A percentile compares a stretch with the other conserved stretches of the same genome.
Conservation (phyloP, 2,888 invertebrate genomes). For the Nysson spinosus region DNA sequence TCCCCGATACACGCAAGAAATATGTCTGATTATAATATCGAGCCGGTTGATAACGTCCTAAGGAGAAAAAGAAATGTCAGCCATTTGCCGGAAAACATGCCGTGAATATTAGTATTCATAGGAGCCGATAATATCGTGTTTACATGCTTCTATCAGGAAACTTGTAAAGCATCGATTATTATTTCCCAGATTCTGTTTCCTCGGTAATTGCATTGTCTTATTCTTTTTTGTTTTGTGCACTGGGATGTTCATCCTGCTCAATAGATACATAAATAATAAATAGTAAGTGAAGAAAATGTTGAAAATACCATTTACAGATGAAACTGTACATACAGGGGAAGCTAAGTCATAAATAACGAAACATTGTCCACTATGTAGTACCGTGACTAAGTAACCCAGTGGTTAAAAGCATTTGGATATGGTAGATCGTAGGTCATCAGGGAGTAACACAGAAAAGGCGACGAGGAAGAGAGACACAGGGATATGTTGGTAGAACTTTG, state of each 20-base stretch:
- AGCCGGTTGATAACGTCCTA: constrained; percentile 9
- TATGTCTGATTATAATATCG: constrained; percentile 29
- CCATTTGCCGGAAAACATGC: constrained; percentile 11
- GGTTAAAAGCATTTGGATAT: constrained; percentile 48
- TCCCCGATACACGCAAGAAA: constrained; percentile 46
- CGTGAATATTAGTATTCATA: constrained; percentile 50
- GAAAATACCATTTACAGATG: no score
- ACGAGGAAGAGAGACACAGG: constrained; percentile 30
- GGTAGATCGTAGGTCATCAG: constrained; percentile 18
- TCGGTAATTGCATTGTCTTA: no score
- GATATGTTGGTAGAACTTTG: constrained; percentile 56
- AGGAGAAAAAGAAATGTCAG: constrained; percentile 32
- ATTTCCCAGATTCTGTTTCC: no score
- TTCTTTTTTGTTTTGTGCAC: no score
- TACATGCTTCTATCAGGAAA: constrained; percentile 59
- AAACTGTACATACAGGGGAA: neutral
- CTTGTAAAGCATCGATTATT: constrained; percentile 64
- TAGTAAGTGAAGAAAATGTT: neutral
- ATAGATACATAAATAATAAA: neutral
- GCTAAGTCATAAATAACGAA: constrained; percentile 9
- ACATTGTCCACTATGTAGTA: constrained; percentile 22
- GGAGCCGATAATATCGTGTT: constrained; percentile 53
- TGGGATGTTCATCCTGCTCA: no score
- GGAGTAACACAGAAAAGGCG: constrained; percentile 6
- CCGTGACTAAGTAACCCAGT: constrained; percentile 29